Conservation (phyloP, 1,140 invertebrate genomes). For the Drosophila nasuta region DNA sequence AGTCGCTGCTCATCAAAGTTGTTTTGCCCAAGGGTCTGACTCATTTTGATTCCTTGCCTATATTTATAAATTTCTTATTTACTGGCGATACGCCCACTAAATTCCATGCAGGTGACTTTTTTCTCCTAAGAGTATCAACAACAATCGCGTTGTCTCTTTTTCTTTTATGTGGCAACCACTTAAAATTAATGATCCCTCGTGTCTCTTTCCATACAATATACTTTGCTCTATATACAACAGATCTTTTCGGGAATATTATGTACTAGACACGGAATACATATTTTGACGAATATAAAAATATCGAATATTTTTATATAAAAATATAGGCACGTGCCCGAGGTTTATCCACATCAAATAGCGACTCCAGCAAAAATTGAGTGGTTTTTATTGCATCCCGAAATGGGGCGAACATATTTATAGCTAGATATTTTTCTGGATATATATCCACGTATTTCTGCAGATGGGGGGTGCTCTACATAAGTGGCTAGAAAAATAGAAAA, state of each 20-base stretch:
- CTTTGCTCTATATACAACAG: slow-evolving; percentile 3
- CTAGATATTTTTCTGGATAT: slow-evolving; percentile 37
- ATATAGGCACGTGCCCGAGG: slow-evolving; percentile 49
- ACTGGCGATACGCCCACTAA: slow-evolving; percentile 28
- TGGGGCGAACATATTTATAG: slow-evolving; percentile 15
- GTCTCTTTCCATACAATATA: not conserved
- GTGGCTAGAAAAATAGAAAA: slow-evolving; percentile 43
- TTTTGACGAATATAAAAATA: slow-evolving; percentile 28
- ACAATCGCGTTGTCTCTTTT: slow-evolving; percentile 9
- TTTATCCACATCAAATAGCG: slow-evolving; percentile 25
- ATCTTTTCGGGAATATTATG: slow-evolving; percentile 28
- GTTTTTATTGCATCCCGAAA: slow-evolving; percentile 20
- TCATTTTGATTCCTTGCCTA: slow-evolving; percentile 14
- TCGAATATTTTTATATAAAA: slow-evolving; percentile 50
- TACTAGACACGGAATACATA: slow-evolving; percentile 18
- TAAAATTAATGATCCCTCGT: slow-evolving; percentile 43
- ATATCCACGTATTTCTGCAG: slow-evolving; percentile 12
- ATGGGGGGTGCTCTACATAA: slow-evolving; percentile 19
- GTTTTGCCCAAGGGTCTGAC: not conserved
- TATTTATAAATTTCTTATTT: slow-evolving; percentile 25
- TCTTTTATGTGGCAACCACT: slow-evolving; percentile 25
- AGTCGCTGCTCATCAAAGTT: not conserved
- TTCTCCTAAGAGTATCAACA: slow-evolving; percentile 28
- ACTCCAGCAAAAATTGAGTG: slow-evolving; percentile 44
- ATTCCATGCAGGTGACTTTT: slow-evolving; percentile 36